A percentile compares a stretch with the other conserved stretches of the same genome.
Conservation (phyloP, 2,113 vertebrate species). For the Caracal caracal region DNA sequence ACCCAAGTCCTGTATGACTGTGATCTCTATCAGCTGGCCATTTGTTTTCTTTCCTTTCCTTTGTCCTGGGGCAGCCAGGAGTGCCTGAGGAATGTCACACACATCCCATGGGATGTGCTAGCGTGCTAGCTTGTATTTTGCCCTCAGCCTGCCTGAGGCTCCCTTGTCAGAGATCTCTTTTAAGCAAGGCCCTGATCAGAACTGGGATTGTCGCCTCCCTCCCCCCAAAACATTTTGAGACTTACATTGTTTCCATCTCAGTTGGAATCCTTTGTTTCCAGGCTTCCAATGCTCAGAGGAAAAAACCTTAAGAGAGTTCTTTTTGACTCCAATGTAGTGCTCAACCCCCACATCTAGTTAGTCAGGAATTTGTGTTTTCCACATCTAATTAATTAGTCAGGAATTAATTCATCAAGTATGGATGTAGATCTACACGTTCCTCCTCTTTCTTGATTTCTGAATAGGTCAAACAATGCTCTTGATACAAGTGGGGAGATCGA, state of each 20-base stretch:
- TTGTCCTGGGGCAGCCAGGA: no score
- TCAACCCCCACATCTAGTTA: not conserved
- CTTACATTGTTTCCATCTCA: not conserved
- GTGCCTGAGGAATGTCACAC: no score
- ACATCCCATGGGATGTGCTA: no score
- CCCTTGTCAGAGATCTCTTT: not conserved
- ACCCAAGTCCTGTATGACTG: no score
- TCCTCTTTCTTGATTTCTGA: not conserved
- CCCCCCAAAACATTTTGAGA: not conserved
- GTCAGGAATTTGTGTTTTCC: not conserved
- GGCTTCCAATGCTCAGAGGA: not conserved
- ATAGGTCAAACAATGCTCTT: not conserved
- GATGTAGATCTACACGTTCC: not conserved
- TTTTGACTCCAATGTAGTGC: not conserved
- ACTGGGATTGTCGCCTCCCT: not conserved
- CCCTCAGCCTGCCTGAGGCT: no score
- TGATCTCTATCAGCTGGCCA: no score
- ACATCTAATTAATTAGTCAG: no score
- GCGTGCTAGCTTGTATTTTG: no score
- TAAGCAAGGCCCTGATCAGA: not conserved
- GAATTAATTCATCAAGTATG: not conserved
- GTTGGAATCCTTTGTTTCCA: not conserved
- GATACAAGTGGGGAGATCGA: not conserved
- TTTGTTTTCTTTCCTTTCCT: no score
- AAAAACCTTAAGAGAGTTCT: not conserved